A percentile compares a stretch with the other conserved stretches of the same genome.
Conservation (phyloP, 2,113 vertebrate genomes). For the Boleophthalmus pectinirostris region DNA sequence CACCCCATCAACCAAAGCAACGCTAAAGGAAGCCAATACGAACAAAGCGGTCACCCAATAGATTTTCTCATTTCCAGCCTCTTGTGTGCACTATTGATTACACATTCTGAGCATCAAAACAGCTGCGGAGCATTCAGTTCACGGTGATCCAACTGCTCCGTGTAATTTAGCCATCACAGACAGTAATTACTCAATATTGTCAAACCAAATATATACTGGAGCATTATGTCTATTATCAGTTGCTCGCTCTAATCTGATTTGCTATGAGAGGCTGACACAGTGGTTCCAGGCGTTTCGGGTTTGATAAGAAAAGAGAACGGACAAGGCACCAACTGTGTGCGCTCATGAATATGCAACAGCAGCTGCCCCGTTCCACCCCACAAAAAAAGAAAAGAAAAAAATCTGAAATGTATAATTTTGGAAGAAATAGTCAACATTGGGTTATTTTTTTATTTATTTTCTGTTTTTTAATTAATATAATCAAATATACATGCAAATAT, state of each 20-base stretch:
- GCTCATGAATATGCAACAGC: constrained; percentile 75
- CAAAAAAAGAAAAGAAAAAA: constrained; percentile 1
- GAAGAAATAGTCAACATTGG: constrained; percentile 22
- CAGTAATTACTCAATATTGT: not conserved
- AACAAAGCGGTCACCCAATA: constrained; percentile 13
- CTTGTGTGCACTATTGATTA: constrained; percentile 22
- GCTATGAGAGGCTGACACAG: constrained; percentile 44
- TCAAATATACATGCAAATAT: too few relatives aligned
- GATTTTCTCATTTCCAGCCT: constrained; percentile 40
- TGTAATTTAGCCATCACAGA: constrained; percentile 1
- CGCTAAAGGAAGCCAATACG: constrained; percentile 33
- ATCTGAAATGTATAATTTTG: constrained; percentile 29
- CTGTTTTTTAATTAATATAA: too few relatives aligned
- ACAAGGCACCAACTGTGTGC: constrained; percentile 67
- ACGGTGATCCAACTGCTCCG: not conserved
- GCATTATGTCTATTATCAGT: not conserved
- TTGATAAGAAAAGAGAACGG: constrained; percentile 62
- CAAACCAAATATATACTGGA: not conserved
- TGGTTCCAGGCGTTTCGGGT: constrained; percentile 53
- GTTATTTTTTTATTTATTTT: too few relatives aligned
- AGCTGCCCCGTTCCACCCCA: constrained; percentile 54
- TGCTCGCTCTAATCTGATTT: constrained; percentile 33
- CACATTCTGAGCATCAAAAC: constrained; percentile 13
- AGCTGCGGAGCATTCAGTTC: constrained; percentile 3
- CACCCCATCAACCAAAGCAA: constrained; percentile 27